These are phyloP conservation scores for Notarius lentiginosus DNA, from an alignment of 2,113 vertebrate species.

Conservation along the genomic window DNA sequence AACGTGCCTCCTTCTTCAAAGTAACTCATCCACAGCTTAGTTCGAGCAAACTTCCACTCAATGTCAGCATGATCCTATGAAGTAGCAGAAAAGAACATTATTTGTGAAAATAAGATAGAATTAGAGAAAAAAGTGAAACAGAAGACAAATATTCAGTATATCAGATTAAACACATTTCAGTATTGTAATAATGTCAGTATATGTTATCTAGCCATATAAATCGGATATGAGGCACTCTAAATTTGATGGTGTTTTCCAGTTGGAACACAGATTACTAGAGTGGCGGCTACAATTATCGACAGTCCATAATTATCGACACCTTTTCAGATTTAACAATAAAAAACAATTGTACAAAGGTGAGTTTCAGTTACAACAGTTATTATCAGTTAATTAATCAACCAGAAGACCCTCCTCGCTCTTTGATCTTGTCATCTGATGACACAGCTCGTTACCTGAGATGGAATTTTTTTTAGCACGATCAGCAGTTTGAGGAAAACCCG, in stretches of 20 bases:
- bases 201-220: neutral
- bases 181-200: neutral
- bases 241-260: neutral
- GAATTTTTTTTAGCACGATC: too few relatives aligned
- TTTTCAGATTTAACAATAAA: too few relatives aligned
- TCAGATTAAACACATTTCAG: neutral
- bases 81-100: neutral
- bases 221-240: neutral
- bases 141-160: neutral
- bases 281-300: too few relatives aligned
- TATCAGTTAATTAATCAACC: too few relatives aligned
- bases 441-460: too few relatives aligned
- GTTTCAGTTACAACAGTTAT: too few relatives aligned
- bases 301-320: too few relatives aligned
- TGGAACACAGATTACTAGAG: neutral
- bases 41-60: constrained; percentile 98
- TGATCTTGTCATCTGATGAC: too few relatives aligned
- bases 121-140: neutral
- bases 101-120: constrained; percentile 27
- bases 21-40: constrained; percentile 99
- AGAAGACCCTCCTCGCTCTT: too few relatives aligned
- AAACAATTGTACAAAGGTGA: too few relatives aligned
- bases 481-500: too few relatives aligned
- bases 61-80: constrained; percentile 96
- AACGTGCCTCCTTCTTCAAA: constrained; percentile 98